Evolutionary conservation across 2,888 invertebrate species (phyloP).

Genomic region (Tuberolachnus salignus): DNA sequence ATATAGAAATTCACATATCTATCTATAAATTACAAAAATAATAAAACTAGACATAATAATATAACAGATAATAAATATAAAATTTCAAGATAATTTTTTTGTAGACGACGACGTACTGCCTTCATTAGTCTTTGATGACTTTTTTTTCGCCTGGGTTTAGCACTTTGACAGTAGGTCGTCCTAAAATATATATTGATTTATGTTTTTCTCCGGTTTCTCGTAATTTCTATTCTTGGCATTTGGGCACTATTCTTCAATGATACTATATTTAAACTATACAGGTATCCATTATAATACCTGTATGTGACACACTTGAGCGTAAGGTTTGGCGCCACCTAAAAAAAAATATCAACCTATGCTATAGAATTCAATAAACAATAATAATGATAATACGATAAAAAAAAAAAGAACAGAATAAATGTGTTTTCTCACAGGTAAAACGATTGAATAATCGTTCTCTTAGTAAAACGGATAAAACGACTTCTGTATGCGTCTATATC

Average conservation of each 20-base stretch:
- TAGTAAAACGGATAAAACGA: constrained; percentile 16
- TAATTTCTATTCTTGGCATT: constrained; percentile 2
- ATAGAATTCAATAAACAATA: constrained; percentile 3
- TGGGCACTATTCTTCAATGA: not conserved
- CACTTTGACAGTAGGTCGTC: not conserved
- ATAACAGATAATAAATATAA: too few species aligned
- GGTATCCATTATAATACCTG: too few species aligned
- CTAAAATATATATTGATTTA: not conserved
- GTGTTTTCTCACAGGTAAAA: not conserved
- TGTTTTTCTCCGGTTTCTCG: not conserved
- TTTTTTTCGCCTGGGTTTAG: constrained; percentile 1
- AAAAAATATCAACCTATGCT: constrained; percentile 2
- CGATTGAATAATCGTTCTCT: constrained; percentile 4
- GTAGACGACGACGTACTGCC: not conserved
- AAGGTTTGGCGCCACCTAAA: constrained; percentile 34
- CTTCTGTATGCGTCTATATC: not conserved
- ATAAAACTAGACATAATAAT: too few species aligned
- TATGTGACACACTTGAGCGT: not conserved
- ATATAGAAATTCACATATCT: too few species aligned
- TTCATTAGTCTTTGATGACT: not conserved
- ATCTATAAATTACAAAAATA: too few species aligned
- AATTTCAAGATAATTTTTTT: constrained; percentile 4
- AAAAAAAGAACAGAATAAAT: not conserved
- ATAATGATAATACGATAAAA: not conserved
- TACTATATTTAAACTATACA: constrained; percentile 1